Conservation (phyloP, 2,888 invertebrate species). For the Eurytoma adleriae region DNA sequence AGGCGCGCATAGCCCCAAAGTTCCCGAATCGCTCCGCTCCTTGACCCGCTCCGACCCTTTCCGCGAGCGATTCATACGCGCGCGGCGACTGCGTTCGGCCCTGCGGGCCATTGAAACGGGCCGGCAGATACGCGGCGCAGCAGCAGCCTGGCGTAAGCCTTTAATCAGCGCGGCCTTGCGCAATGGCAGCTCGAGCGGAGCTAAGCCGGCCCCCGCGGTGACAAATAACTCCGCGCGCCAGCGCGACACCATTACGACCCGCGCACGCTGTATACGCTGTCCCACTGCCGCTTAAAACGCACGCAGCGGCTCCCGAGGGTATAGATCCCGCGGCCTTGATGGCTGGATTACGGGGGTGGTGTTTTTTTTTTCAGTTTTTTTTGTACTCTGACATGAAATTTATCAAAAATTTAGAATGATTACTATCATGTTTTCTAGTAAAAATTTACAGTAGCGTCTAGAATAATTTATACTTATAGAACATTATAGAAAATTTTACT, state of each 20-base stretch:
- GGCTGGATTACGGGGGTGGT: too few species aligned
- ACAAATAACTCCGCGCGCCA: constrained; percentile 38
- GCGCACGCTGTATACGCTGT: background rate
- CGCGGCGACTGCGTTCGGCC: too few species aligned
- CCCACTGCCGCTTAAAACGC: background rate
- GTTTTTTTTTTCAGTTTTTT: background rate
- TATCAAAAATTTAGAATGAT: too few species aligned
- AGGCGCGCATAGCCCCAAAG: too few species aligned
- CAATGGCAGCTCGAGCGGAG: constrained; percentile 33
- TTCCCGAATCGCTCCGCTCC: too few species aligned
- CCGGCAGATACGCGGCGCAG: background rate
- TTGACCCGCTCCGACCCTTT: too few species aligned
- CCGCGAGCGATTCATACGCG: too few species aligned
- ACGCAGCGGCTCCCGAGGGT: background rate
- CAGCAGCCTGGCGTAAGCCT: constrained; percentile 20
- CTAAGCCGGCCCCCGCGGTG: constrained; percentile 37
- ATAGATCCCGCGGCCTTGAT: background rate
- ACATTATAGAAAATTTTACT: too few species aligned
- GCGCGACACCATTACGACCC: background rate
- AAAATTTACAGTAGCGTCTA: too few species aligned
- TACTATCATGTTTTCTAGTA: too few species aligned
- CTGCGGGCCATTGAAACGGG: too few species aligned
- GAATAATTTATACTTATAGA: too few species aligned
- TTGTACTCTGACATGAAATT: background rate
- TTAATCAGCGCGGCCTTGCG: constrained; percentile 45